Base-by-base conservation (phyloP, 2,797 vertebrate genomes). In the Sternarchorhynchus goeldii region DNA sequence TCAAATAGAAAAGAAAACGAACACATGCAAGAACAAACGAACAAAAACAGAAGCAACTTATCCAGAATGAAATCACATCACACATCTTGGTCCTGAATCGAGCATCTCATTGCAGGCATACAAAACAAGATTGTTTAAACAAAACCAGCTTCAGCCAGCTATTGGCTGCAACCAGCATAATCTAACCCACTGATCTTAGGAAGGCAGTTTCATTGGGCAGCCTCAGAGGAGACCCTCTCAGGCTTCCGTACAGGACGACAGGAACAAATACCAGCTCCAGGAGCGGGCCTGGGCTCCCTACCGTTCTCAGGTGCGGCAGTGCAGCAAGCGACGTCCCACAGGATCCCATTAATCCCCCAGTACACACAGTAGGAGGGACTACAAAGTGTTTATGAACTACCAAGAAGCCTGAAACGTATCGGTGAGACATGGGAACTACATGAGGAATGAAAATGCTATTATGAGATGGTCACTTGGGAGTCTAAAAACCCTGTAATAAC, bases 21-120 rank as follows among this genome's bases (percentile, higher is more conserved):
- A 85, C 65, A 79, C 80, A 70, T 78, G 80, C 82, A 84, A 20
- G 21, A 59, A 45, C 29, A 62, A 75, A 20, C 12, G 7, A 34
- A 80, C 58, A 20, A 70, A 34, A 62, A 71, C 57, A 68, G 62
- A 78, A 50, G 50, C 39, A 77, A 56, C 8, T 14, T 78, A 77
- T 62, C 34, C 31, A 74, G 62, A 74, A 29, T 7, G 17, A 41
- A 78, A 64, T 68, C 60, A 74, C 56, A 58, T 77, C 76, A 78
- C 77, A 65, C 79, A 39, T 86, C 81, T 81, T 81, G 74, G 83
- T 82, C 83, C 85, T 84, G 79, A 76, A 77, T 80, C 18, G 76
- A 84, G 73, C 60, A 65, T 75, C 57, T 75, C 73, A 69, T 32
- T 75, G 83, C 45, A 81, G 65, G 70, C 76, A 55, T 56, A 79